Base-by-base conservation (phyloP, 1,140 invertebrate species). In the Cotesia typhae region DNA sequence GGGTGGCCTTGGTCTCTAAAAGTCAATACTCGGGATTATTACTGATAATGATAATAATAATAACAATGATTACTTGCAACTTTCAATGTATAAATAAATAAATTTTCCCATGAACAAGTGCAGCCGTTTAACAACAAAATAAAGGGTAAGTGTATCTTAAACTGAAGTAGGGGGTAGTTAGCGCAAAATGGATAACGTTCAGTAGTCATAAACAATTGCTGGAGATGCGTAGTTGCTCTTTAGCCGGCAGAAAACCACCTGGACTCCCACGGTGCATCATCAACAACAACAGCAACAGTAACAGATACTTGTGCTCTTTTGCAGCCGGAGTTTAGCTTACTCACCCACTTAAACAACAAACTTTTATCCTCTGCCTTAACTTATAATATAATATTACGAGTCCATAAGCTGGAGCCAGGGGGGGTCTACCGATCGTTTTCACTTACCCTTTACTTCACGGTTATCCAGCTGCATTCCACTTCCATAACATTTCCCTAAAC, bases 151-250 rank as follows among this genome's bases (percentile, higher is more conserved):
- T 28, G 1, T 28, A 28, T 28, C 2, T 28, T 28, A 28, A 28
- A 28, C 28, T 28, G 28, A 28, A 28, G 2, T 28, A 71, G 77
- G 79, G 76, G 83, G 78, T 81, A 83, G 84, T 84, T 84, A 84
- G 82, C 75, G 76, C 28, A 28, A 84, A 80, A 78, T 80, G 78
- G 75, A 76, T 74, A 77, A 72, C 71, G 73, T 80, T 83, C 77
- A 81, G 78, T 72, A 73, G 76, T 73, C 83, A 81, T 85, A 85
- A 84, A 85, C 81, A 83, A 84, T 82, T 80, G 81, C 81, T 84
- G 81, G 81, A 79, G 79, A 78, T 82, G 81, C 83, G 81, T 82
- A 81, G 28, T 28, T 28, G 28, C 28, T 28, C 28, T 28, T 28
- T 69, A 71, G 69, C 35, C 36, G 12, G 66, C 37, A 41, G 51